These are phyloP conservation scores for Chelonia mydas DNA, from an alignment of 2,797 vertebrate species.

Conservation along the genomic window DNA sequence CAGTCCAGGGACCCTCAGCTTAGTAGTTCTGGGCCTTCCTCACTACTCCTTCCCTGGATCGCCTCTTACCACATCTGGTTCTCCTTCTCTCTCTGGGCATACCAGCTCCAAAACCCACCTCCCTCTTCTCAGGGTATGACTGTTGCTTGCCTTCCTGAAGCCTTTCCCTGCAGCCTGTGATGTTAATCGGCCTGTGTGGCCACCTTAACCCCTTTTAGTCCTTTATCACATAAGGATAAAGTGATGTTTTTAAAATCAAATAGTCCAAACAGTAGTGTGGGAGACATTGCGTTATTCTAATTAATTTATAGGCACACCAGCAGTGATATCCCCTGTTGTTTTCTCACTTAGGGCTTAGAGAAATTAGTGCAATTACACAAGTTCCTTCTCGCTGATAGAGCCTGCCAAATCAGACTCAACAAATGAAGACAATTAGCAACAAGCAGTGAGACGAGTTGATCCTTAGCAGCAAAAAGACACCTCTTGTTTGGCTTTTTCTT, in stretches of 20 bases:
- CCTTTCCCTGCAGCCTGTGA: not conserved
- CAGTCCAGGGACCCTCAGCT: not conserved
- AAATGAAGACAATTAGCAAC: not conserved
- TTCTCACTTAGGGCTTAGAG: not conserved
- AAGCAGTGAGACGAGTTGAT: not conserved
- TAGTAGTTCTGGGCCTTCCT: not conserved
- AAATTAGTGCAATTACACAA: slow-evolving; percentile 4
- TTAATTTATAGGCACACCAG: not conserved
- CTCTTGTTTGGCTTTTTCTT: not conserved
- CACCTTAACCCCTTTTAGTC: not conserved
- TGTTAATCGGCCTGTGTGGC: too few relatives aligned
- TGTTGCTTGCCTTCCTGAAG: not conserved
- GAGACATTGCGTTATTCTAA: not conserved
- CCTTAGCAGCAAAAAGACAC: not conserved
- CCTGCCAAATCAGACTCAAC: not conserved
- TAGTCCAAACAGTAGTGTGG: not conserved
- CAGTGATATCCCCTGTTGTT: not conserved
- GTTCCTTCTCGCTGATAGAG: not conserved
- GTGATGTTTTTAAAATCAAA: not conserved
- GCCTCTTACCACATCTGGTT: not conserved
- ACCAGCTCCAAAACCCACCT: too few relatives aligned
- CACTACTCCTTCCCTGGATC: not conserved
- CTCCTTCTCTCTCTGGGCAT: too few relatives aligned
- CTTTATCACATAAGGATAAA: not conserved
- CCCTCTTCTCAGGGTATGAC: not conserved